phyloP scores from a whole-genome alignment of 2,888 invertebrate species.

The Dysmachus trigonus region DNA sequence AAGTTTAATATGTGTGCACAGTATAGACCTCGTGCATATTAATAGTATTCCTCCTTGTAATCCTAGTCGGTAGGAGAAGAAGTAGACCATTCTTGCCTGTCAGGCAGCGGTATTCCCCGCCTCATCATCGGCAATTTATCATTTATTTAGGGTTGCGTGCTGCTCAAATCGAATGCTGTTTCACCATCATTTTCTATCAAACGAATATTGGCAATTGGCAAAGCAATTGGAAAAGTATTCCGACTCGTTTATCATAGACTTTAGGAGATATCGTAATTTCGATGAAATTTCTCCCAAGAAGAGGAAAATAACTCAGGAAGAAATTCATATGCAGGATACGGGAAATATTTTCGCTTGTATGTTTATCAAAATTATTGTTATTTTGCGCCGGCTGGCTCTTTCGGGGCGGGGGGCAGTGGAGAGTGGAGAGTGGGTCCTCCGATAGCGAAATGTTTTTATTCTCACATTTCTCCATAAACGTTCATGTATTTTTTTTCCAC shows the following conservation, averaged over 20 bases:
- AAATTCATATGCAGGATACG: slow-evolving; percentile 9
- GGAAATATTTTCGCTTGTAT: neutral
- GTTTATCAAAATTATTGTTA: slow-evolving; percentile 17
- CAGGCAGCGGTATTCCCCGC: neutral
- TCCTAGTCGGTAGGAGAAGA: slow-evolving; percentile 14
- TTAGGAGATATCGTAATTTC: slow-evolving; percentile 36
- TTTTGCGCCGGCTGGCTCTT: neutral
- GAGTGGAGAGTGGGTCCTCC: neutral
- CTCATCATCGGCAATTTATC: slow-evolving; percentile 43
- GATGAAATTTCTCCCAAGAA: slow-evolving; percentile 21
- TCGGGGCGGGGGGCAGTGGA: no score
- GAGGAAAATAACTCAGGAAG: slow-evolving; percentile 23
- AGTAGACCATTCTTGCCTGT: neutral
- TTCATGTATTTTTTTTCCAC: neutral
- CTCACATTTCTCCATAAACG: neutral
- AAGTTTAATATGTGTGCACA: neutral
- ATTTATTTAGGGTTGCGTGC: slow-evolving; percentile 48
- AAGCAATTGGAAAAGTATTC: slow-evolving; percentile 40
- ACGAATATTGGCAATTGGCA: slow-evolving; percentile 32
- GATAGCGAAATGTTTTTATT: neutral
- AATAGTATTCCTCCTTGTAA: slow-evolving; percentile 15
- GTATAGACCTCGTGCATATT: slow-evolving; percentile 15
- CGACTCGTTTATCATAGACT: slow-evolving; percentile 28
- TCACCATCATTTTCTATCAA: slow-evolving; percentile 39
- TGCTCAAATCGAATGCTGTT: slow-evolving; percentile 42